Percentiles rank a stretch among this genome's conserved stretches.
phyloP scores from a whole-genome alignment of 2,888 invertebrate species.

The Hecatera dysodea region DNA sequence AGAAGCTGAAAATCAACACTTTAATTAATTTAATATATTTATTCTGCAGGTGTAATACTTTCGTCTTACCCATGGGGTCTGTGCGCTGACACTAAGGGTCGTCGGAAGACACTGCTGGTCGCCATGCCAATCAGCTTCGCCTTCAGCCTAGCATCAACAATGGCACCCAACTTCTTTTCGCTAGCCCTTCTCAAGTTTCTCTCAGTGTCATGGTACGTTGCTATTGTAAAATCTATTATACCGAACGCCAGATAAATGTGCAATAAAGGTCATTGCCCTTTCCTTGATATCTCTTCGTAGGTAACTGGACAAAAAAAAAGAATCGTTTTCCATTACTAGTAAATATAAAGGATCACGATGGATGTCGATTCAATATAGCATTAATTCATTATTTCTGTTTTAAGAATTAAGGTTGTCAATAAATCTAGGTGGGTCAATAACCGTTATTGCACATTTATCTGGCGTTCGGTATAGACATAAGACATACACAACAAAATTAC shows the following conservation, averaged over 20 bases:
- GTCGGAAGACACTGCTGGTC: constrained; percentile 76
- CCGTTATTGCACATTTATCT: too few species aligned
- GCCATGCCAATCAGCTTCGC: constrained; percentile 81
- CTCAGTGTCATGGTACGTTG: constrained; percentile 81
- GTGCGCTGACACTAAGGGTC: constrained; percentile 81
- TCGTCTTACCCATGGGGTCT: constrained; percentile 85
- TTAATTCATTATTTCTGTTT: too few species aligned
- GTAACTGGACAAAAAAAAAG: too few species aligned
- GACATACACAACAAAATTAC: not conserved
- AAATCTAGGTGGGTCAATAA: too few species aligned
- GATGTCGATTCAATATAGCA: too few species aligned
- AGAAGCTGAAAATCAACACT: not conserved
- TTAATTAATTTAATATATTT: not conserved
- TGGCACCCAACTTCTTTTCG: constrained; percentile 77
- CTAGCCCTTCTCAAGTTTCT: constrained; percentile 79
- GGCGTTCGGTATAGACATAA: not conserved
- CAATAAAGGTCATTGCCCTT: too few species aligned
- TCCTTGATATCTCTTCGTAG: too few species aligned
- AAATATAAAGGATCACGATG: too few species aligned
- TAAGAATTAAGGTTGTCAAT: too few species aligned
- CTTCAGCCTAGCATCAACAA: constrained; percentile 75
- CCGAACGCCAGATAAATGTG: too few species aligned
- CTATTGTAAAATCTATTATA: not conserved
- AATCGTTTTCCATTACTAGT: too few species aligned
- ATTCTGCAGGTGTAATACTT: constrained; percentile 76